These are phyloP conservation scores for Coregonus sp. DNA, from an alignment of 2,797 vertebrate species.

Conservation along the genomic window DNA sequence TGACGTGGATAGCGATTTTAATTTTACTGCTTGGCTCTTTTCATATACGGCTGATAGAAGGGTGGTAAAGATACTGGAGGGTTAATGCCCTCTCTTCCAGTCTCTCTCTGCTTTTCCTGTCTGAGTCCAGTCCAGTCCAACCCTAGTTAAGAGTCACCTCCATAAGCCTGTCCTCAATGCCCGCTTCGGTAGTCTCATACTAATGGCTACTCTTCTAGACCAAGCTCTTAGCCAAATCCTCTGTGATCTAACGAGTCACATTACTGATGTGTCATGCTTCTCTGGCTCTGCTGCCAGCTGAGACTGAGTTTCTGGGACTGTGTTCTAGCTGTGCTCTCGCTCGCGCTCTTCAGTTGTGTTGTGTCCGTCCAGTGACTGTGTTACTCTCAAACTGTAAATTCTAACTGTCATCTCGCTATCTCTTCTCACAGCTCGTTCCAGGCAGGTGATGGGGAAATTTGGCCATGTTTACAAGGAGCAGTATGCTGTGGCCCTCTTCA, in stretches of 20 bases:
- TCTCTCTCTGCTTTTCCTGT: too few relatives aligned
- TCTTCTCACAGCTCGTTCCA: conserved; percentile 77
- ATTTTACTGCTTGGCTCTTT: conserved; percentile 15
- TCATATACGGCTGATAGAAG: conserved; percentile 37
- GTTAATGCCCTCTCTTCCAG: neutral
- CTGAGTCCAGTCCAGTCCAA: too few relatives aligned
- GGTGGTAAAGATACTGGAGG: neutral
- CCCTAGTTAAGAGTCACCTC: neutral
- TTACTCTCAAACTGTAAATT: neutral
- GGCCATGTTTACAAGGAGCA: conserved; percentile 83
- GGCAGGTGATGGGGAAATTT: conserved; percentile 83
- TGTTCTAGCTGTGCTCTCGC: neutral
- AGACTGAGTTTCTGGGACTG: neutral
- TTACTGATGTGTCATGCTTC: neutral
- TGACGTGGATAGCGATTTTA: neutral
- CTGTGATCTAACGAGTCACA: neutral
- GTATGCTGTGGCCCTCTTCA: conserved; percentile 91
- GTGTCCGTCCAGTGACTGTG: neutral
- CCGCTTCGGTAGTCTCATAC: too few relatives aligned
- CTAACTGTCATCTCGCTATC: neutral
- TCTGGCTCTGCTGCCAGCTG: neutral
- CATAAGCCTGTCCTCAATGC: neutral
- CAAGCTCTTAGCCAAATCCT: neutral
- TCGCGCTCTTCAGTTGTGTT: neutral
- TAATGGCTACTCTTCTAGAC: neutral